Base-by-base conservation (phyloP, 2,888 invertebrate genomes). In the Drosophila merina region DNA sequence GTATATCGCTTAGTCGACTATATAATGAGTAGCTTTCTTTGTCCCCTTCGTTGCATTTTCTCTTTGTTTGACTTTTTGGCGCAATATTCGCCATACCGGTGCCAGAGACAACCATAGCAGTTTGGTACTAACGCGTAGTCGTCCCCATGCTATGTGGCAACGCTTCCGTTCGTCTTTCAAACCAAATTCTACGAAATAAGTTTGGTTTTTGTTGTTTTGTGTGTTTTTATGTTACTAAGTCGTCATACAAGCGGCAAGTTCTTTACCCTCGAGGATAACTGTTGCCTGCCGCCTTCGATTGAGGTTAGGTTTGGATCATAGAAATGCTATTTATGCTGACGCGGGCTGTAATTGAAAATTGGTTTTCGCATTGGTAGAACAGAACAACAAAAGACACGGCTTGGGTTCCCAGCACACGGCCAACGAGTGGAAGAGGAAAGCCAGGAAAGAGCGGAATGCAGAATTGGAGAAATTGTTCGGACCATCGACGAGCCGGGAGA, bases 31-130 rank as follows among this genome's bases (percentile, higher is more conserved):
- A 28, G 40, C 38, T 48, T 69, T 51, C 3, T 38, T 59, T 63
- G 40, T 50, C 54, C 14, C 10, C 48, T 28, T 47, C 48, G 66
- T 57, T n/a, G 31, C 64, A 54, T 60, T 60, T 66, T 62, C 31
- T 45, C 64, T 72, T 77, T 68, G 84, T 79, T 83, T 83, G 64
- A 74, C 76, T 79, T 86, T 89, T 89, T 89, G 89, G 89, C 89
- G 89, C 89, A 79, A 86, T 84, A 51, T 72, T 77, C 36, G 49
- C 66, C 64, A 64, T 51, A 55, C 54, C 58, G 72, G 64, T 49
- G 36, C 47, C 14, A 8, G 8, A 14, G 25, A n/a, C n/a, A 49
- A 28, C 57, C 57, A 50, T 50, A 14, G 50, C 57, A 64, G 20
- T 33, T 33, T 50, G n/a, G 20, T 6, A 14, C 38, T 48, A 56